A percentile compares a stretch with the other conserved stretches of the same genome.
Conservation (phyloP, 2,797 vertebrate species). For the Enteromius thamalakanensis region DNA sequence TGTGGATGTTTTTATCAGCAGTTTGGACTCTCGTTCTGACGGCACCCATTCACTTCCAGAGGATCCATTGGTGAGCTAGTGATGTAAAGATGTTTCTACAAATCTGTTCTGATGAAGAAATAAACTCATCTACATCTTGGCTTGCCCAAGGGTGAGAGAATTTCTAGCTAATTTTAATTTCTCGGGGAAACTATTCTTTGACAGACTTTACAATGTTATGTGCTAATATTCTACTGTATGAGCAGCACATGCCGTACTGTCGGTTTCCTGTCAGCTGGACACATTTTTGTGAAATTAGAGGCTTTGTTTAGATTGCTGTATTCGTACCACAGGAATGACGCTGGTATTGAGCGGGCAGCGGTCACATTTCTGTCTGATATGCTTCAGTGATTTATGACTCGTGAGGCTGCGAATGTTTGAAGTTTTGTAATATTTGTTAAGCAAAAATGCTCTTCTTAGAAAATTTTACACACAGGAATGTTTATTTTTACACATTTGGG, state of each 20-base stretch:
- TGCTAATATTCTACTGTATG: background rate
- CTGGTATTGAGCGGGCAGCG: constrained; percentile 30
- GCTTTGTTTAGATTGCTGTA: constrained; percentile 52
- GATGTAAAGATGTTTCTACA: background rate
- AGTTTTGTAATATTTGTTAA: background rate
- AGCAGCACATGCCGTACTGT: constrained; percentile 8
- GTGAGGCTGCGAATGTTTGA: background rate
- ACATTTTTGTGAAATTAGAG: constrained; percentile 53
- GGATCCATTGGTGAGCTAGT: background rate
- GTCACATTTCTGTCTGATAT: constrained; percentile 4
- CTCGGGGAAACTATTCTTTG: background rate
- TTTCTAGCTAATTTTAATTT: background rate
- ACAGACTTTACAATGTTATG: too few species aligned
- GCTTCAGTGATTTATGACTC: background rate
- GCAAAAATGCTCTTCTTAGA: background rate
- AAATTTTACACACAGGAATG: background rate
- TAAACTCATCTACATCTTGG: background rate
- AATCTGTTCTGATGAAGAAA: background rate
- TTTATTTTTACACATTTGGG: background rate
- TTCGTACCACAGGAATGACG: constrained; percentile 57
- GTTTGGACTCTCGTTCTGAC: background rate
- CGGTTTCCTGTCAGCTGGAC: constrained; percentile 41
- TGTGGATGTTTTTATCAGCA: background rate
- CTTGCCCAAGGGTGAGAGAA: background rate
- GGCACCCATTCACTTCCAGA: background rate